Conservation (phyloP, 2,888 invertebrate species). For the Aporophyla lueneburgensis region DNA sequence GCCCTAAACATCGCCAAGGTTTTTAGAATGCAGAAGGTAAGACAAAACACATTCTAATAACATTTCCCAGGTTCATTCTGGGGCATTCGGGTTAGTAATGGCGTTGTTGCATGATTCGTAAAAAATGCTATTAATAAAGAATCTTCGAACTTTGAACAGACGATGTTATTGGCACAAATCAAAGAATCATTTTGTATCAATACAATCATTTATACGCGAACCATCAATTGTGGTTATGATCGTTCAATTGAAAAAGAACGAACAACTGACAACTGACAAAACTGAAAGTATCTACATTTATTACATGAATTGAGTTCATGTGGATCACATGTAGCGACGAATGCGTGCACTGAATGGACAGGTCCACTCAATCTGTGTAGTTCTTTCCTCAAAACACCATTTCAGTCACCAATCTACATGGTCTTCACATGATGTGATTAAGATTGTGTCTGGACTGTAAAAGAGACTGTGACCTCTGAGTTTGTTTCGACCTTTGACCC, state of each 20-base stretch:
- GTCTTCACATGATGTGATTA: too few species aligned
- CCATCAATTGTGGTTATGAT: background rate
- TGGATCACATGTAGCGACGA: too few species aligned
- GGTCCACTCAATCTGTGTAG: too few species aligned
- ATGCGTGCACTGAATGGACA: too few species aligned
- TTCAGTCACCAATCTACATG: too few species aligned
- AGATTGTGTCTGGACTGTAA: too few species aligned
- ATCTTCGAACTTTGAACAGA: background rate
- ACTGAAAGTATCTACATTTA: background rate
- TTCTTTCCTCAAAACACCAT: too few species aligned
- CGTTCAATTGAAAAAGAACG: constrained; percentile 13
- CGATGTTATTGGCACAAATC: background rate
- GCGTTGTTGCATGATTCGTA: too few species aligned
- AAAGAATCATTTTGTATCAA: background rate
- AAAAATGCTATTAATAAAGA: background rate
- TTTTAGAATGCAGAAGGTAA: background rate
- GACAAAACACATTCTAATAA: background rate
- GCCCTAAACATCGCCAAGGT: background rate
- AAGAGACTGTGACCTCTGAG: too few species aligned
- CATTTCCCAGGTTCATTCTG: background rate
- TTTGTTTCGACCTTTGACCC: too few species aligned
- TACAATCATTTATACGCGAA: constrained; percentile 1
- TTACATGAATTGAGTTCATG: background rate
- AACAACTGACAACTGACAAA: background rate
- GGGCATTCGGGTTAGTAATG: too few species aligned